phyloP scores from a whole-genome alignment of 2,113 vertebrate species.

The Otus sunia region DNA sequence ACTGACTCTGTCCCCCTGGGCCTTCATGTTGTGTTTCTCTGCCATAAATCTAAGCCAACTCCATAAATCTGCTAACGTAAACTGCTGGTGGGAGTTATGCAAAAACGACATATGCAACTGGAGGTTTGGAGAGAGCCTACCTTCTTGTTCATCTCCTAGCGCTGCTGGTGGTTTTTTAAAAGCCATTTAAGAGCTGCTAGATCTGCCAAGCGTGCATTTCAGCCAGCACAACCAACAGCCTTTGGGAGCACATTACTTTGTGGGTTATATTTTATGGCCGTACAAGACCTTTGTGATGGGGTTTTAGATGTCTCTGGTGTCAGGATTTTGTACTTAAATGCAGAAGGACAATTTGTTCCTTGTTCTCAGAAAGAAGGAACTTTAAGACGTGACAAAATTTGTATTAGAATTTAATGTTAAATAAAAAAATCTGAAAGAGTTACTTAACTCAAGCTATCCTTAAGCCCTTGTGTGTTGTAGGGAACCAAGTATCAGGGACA shows the following conservation, averaged over 20 bases:
- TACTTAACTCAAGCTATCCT: background rate
- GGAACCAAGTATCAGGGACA: background rate
- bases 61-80: constrained; percentile 26
- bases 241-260: background rate
- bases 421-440: background rate
- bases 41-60: background rate
- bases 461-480: background rate
- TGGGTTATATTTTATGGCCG: background rate
- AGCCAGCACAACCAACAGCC: background rate
- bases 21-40: background rate
- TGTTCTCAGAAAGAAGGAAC: background rate
- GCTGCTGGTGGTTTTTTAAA: background rate
- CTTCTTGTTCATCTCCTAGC: background rate
- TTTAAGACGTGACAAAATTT: background rate
- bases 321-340: background rate
- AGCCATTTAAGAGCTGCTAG: background rate
- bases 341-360: background rate
- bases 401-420: background rate
- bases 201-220: background rate
- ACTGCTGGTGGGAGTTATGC: background rate
- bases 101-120: background rate
- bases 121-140: background rate
- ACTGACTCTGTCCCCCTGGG: background rate
- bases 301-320: background rate
- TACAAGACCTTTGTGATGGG: background rate